These are phyloP conservation scores for Bombus confusus DNA, from an alignment of 1,140 invertebrate genomes.

Conservation along the genomic window DNA sequence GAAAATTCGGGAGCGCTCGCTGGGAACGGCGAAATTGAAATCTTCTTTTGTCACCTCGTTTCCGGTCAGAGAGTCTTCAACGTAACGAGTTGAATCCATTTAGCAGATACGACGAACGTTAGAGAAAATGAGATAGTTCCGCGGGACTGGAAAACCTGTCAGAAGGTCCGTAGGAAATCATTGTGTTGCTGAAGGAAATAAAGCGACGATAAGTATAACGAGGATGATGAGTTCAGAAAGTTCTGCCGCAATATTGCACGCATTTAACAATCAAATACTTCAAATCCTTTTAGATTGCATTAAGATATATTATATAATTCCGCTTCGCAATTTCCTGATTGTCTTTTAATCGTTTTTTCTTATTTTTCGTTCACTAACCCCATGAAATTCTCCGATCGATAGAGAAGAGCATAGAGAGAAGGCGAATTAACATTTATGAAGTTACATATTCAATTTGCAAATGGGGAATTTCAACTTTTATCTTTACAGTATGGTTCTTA, in stretches of 20 bases:
- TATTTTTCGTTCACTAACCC: accelerated
- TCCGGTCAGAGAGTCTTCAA: conserved; percentile 24
- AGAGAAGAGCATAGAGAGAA: no score
- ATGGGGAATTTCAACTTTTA: no score
- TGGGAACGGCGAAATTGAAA: background rate
- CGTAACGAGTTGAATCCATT: conserved; percentile 50
- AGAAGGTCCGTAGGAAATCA: background rate
- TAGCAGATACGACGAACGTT: conserved; percentile 1
- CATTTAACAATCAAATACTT: no score
- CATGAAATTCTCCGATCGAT: no score
- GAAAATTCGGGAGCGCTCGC: conserved; percentile 10
- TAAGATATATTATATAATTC: no score
- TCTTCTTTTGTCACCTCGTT: conserved; percentile 30
- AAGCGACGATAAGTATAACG: background rate
- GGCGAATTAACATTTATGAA: no score
- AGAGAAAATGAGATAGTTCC: conserved; percentile 46
- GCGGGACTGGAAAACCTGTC: conserved; percentile 18
- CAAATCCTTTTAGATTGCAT: no score
- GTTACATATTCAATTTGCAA: no score
- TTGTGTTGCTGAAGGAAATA: conserved; percentile 31
- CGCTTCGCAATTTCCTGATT: no score
- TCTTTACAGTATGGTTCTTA: no score
- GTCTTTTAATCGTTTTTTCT: no score
- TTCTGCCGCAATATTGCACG: no score
- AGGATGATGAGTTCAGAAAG: background rate